Conservation (phyloP, 2,888 invertebrate species). For the Agrypnus murinus region DNA sequence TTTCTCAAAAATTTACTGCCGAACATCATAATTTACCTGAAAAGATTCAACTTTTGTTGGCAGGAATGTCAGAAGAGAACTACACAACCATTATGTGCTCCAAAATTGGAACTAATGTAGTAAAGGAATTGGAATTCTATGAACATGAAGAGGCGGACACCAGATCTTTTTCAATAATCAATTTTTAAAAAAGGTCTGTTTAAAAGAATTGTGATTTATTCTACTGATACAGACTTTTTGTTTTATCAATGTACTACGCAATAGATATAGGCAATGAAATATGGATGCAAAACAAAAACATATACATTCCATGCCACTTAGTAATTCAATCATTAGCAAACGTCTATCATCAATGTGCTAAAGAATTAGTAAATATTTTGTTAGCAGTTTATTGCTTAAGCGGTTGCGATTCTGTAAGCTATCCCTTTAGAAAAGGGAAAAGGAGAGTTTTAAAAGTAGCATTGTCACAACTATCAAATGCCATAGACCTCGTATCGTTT, state of each 20-base stretch:
- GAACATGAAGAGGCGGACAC: constrained; percentile 9
- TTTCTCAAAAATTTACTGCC: background rate
- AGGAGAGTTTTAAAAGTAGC: constrained; percentile 2
- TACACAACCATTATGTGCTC: background rate
- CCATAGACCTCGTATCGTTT: background rate
- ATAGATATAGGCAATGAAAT: background rate
- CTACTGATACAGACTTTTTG: constrained; percentile 5
- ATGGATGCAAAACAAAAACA: background rate
- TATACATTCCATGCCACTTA: background rate
- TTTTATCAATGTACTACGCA: background rate
- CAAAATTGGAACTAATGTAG: background rate
- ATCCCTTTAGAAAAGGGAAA: no score
- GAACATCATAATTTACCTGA: background rate
- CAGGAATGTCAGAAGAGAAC: background rate
- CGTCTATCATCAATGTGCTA: background rate
- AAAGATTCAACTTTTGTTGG: background rate
- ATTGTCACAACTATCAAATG: background rate
- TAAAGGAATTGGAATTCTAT: constrained; percentile 1
- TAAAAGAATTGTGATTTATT: background rate
- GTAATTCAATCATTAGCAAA: background rate
- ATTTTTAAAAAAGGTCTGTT: background rate
- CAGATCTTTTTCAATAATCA: background rate
- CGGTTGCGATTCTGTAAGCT: background rate
- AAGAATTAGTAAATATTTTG: constrained; percentile 2
- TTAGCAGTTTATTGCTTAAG: constrained; percentile 4